Base-by-base conservation (phyloP, 2,888 invertebrate species). In the Oscheius sp. region DNA sequence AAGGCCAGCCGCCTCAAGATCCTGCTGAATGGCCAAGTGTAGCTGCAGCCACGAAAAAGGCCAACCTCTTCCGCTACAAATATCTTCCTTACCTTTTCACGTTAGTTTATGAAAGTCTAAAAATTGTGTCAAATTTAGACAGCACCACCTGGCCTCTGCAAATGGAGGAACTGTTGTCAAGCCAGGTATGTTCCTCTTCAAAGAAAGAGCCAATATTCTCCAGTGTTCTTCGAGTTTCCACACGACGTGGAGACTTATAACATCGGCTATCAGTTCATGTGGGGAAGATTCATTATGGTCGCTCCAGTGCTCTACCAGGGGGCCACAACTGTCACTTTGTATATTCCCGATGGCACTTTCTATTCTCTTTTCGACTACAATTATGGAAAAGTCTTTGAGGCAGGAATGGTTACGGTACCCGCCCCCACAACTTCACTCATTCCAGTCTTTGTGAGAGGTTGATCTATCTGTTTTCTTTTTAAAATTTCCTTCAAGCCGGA, bases 331-430 rank as follows among this genome's bases (percentile, higher is more conserved):
- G 80, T 82, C 3, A 50, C 70, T 27, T 87, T 85, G 0, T 88
- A 88, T 71, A 81, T 88, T 64, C 88, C 88, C 15, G 76, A 78
- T 17, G 85, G 77, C 31, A 15, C n/a, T 0, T 88, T 87, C 87
- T 88, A 84, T 76, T 81, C 79, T 0, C 6, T 83, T 23, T 61
- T 45, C 65, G 80, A 78, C 50, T 71, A 72, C 46, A 69, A 61
- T 45, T 78, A 81, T 45, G 78, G 78, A 42, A 65, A 65, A 23
- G 29, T 71, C 27, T 63, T 76, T 8, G 52, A 68, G 10, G 69
- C 69, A 5, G 78, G 78, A 58, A 67, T 63, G 29, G 12, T 53
- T 2, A 75, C 67, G 23, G 75, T 79, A 53, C 63, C 77, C 1
- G 83, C 84, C 6, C 84, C 84, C 15, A 77, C 74, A 12, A 77